Conservation (phyloP, 2,113 vertebrate genomes). For the Cyprinodon variegatus region DNA sequence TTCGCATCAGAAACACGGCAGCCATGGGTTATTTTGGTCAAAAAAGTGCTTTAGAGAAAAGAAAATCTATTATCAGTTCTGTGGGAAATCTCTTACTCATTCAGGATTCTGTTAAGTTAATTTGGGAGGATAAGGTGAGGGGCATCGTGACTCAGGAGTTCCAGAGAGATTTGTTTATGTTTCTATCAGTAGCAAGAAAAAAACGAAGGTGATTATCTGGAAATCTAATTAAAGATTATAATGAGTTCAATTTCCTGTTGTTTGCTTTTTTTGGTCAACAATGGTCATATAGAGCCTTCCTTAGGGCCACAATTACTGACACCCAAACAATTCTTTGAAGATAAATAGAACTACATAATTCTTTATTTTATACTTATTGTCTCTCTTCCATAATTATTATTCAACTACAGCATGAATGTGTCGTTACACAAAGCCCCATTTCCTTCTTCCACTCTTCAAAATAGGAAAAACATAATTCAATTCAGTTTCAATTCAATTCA, state of each 20-base stretch:
- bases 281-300: neutral
- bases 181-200: slow-evolving; percentile 41
- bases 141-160: slow-evolving; percentile 62
- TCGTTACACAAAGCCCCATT: too few species aligned
- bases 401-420: too few species aligned
- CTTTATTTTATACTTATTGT: neutral
- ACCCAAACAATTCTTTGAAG: too few species aligned
- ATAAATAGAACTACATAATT: neutral
- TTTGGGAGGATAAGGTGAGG: slow-evolving; percentile 23
- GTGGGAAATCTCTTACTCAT: neutral
- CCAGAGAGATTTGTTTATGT: slow-evolving; percentile 46
- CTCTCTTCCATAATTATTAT: neutral
- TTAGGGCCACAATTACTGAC: too few species aligned
- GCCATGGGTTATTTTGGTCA: slow-evolving; percentile 4
- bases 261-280: slow-evolving; percentile 18
- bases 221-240: slow-evolving; percentile 72
- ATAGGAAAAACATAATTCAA: too few species aligned
- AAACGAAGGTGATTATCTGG: slow-evolving; percentile 26
- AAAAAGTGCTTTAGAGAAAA: slow-evolving; percentile 20
- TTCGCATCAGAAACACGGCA: slow-evolving; percentile 13
- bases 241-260: slow-evolving; percentile 37
- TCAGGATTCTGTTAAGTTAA: neutral
- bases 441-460: too few species aligned
- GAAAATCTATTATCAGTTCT: slow-evolving; percentile 5
- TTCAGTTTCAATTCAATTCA: too few species aligned